These are phyloP conservation scores for Strigamia maritima DNA, from an alignment of 2,888 invertebrate species.

Conservation along the genomic window DNA sequence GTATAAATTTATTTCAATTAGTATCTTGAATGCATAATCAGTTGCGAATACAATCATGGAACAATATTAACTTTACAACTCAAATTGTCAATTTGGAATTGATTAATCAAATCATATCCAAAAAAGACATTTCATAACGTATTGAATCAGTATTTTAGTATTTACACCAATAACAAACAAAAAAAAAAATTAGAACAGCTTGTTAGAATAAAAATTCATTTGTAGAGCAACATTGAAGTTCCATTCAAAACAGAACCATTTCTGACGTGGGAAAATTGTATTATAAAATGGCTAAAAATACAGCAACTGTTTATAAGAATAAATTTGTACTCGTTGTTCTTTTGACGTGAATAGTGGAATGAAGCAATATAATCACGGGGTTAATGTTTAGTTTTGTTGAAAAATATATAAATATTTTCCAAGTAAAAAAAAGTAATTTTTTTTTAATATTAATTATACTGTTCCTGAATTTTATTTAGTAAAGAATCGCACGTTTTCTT, in stretches of 20 bases:
- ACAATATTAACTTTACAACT: too few relatives aligned
- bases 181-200: too few relatives aligned
- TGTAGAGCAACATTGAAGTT: too few relatives aligned
- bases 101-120: too few relatives aligned
- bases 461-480: constrained; percentile 63
- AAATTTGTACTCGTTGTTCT: not conserved
- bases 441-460: constrained; percentile 47
- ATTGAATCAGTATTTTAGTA: too few relatives aligned
- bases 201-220: too few relatives aligned
- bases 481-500: constrained; percentile 86
- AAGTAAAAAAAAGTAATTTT: not conserved
- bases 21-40: not conserved
- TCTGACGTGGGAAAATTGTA: not conserved
- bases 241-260: not conserved
- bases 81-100: too few relatives aligned
- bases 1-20: not conserved
- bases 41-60: not conserved
- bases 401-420: not conserved
- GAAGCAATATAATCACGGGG: not conserved
- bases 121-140: too few relatives aligned
- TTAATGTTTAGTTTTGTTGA: not conserved
- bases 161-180: too few relatives aligned
- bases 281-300: not conserved
- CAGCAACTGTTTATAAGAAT: not conserved
- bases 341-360: not conserved